Base-by-base conservation (phyloP, 23 tunicate species). In the Clavelina lepadiformis region DNA sequence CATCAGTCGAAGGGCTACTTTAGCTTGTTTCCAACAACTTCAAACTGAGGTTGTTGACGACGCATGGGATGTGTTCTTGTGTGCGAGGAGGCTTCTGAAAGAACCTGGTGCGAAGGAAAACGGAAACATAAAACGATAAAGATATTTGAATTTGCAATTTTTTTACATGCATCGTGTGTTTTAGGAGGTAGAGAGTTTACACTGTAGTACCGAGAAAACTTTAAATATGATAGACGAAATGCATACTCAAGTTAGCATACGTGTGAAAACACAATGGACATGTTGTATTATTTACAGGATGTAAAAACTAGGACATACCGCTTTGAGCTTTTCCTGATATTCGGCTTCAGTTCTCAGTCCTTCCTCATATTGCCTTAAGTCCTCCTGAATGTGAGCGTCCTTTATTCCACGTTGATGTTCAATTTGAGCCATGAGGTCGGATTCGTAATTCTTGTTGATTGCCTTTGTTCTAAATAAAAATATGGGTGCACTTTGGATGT, bases 391-490 rank as follows among this genome's bases (percentile, higher is more conserved):
- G 41, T 35, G 49, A 19, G 56, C 68, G 7, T 61, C 33, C 57
- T 72, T 77, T 65, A 71, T 31, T 37, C 34, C 15, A n/a, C 51
- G 44, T 38, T 61, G 54, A 55, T 78, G 95, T 7, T 73, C 80
- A 26, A 86, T 78, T 65, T 86, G 95, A 38, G 74, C 79, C 20
- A 72, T 68, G 44, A 86, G 46, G 69, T 86, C 95, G 32, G 62
- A 30, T 47, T 86, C 80, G 75, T 71, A 72, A 63, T 78, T 65
- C 62, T 86, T 78, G 70, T 86, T 86, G 54, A 72, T 72, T 33
- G 46, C 66, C 61, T 86, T 86, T 38, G 83, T 71, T 64, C 95
- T 86, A 47, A 2, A 28, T 15, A 58, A 7, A n/a, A n/a, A 27
- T 53, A n/a, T 41, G 49, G 49, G 13, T 15, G 49, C 13, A 41